Conservation (phyloP, 2,113 vertebrate genomes). For the Bos javanicus region DNA sequence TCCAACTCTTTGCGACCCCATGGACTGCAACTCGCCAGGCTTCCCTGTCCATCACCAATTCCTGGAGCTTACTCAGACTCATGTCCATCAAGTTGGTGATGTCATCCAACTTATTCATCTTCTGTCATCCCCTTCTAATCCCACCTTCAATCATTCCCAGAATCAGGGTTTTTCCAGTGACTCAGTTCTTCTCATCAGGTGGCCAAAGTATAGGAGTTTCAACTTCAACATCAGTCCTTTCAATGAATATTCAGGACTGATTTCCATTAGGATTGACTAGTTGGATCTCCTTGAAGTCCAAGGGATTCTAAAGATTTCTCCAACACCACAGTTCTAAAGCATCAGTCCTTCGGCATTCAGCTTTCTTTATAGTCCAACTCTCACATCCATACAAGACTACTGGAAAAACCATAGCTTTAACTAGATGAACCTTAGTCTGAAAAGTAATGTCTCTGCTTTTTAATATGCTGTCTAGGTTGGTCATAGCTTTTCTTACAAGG, state of each 20-base stretch:
- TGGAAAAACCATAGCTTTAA: neutral
- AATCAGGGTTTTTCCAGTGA: neutral
- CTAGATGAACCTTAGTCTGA: neutral
- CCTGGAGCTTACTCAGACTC: neutral
- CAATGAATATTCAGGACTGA: neutral
- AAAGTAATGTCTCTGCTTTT: neutral
- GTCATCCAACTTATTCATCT: neutral
- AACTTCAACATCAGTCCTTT: neutral
- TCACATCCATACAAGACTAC: neutral
- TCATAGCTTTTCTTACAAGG: neutral
- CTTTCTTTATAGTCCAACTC: neutral
- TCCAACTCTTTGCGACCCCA: rapidly evolving
- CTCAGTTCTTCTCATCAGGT: neutral
- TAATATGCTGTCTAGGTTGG: neutral
- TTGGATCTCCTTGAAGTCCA: neutral
- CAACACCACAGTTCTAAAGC: neutral
- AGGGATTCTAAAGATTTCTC: neutral
- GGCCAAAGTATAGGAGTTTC: neutral
- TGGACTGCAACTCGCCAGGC: rapidly evolving
- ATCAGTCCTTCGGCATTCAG: neutral
- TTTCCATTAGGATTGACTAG: neutral
- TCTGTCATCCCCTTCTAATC: neutral
- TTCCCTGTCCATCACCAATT: neutral
- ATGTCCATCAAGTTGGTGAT: neutral
- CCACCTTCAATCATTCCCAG: neutral